These are phyloP conservation scores for Oxystoma pomonae DNA, from an alignment of 2,888 invertebrate genomes.

Conservation along the genomic window DNA sequence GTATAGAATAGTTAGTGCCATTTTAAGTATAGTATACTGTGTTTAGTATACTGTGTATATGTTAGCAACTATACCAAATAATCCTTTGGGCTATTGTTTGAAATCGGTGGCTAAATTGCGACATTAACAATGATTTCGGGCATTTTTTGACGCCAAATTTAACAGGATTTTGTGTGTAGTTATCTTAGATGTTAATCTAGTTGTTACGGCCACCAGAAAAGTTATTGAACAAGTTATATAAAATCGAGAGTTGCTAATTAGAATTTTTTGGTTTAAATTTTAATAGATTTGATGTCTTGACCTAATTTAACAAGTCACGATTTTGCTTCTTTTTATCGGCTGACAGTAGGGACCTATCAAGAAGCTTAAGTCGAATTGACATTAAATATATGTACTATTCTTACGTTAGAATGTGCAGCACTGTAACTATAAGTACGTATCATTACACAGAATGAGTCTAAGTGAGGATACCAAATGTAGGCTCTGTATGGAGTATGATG, in stretches of 20 bases:
- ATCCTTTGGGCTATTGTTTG: not conserved
- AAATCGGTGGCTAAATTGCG: not conserved
- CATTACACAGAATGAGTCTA: too few species aligned
- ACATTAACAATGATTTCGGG: not conserved
- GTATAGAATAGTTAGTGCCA: too few species aligned
- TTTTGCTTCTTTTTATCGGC: not conserved
- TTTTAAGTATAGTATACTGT: too few species aligned
- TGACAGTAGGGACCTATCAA: too few species aligned
- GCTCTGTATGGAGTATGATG: too few species aligned
- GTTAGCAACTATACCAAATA: too few species aligned
- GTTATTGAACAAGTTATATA: not conserved
- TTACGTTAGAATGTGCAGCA: too few species aligned
- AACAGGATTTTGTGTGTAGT: not conserved
- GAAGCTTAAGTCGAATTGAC: too few species aligned
- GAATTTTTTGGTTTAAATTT: not conserved
- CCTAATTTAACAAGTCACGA: not conserved
- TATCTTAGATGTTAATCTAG: not conserved
- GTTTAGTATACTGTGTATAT: too few species aligned
- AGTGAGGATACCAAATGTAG: too few species aligned
- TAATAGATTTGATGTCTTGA: not conserved
- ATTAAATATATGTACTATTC: too few species aligned
- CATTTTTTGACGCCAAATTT: not conserved
- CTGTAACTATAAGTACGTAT: too few species aligned
- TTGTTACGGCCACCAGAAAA: not conserved
- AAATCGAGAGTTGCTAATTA: not conserved